phyloP scores from a whole-genome alignment of 2,113 vertebrate species.

The Okapia johnstoni region DNA sequence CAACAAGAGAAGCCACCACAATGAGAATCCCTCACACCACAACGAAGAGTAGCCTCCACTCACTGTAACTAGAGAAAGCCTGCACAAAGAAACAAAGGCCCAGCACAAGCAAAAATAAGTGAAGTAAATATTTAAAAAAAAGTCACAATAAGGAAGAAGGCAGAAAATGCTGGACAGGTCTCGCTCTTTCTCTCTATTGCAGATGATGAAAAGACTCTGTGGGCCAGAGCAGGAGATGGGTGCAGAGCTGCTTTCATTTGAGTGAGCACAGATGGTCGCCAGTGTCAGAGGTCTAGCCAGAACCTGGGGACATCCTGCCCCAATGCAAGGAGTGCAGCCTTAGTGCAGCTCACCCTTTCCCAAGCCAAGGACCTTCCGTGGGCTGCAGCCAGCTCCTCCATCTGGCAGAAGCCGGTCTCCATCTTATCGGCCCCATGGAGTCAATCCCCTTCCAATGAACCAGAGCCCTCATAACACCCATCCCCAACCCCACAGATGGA shows the following conservation, averaged over 20 bases:
- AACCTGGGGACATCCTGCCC: neutral
- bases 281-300: neutral
- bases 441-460: neutral
- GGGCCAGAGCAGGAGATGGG: neutral
- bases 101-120: neutral
- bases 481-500: neutral
- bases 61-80: neutral
- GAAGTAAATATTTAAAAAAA: neutral
- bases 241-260: neutral
- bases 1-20: neutral
- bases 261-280: neutral
- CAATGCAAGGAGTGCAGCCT: neutral
- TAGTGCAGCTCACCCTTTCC: fast-evolving
- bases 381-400: neutral
- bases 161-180: neutral
- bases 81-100: neutral
- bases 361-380: neutral
- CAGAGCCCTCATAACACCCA: neutral
- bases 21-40: neutral
- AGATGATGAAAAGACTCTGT: neutral
- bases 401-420: neutral
- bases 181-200: neutral
- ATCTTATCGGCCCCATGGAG: neutral
- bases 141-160: neutral
- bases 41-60: fast-evolving